Percentiles rank a stretch among this genome's conserved stretches.
phyloP scores from a whole-genome alignment of 2,113 vertebrate genomes.

The Glaucidium brasilianum region DNA sequence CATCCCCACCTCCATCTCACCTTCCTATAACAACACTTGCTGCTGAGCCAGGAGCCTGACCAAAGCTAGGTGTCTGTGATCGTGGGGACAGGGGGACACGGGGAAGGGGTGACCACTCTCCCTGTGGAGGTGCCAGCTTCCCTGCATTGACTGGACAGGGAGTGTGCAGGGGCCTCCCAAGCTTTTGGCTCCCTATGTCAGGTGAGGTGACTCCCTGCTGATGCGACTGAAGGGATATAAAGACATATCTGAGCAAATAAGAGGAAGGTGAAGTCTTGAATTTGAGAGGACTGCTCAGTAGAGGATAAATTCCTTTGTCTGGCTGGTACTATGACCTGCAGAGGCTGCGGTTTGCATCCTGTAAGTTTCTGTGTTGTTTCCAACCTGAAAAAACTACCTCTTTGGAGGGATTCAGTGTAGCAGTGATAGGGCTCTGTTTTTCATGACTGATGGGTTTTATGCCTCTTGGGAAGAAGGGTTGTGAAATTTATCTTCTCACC shows the following conservation, averaged over 20 bases:
- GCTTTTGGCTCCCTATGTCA: background rate
- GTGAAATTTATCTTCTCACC: background rate
- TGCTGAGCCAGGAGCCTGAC: background rate
- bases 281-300: background rate
- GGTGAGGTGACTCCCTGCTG: background rate
- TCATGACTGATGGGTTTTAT: background rate
- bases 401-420: background rate
- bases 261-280: background rate
- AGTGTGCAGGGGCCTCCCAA: rapidly evolving
- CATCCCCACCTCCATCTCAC: background rate
- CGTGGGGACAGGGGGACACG: rapidly evolving
- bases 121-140: background rate
- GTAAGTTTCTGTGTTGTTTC: background rate
- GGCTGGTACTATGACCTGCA: background rate
- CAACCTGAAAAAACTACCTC: background rate
- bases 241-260: background rate
- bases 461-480: background rate
- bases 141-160: background rate
- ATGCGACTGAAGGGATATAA: background rate
- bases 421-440: background rate
- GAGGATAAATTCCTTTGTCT: background rate
- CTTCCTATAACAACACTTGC: rapidly evolving
- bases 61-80: background rate
- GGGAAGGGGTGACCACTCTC: background rate
- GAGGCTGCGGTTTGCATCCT: background rate